These are phyloP conservation scores for Pygathrix nemaeus DNA, from an alignment of 2,113 vertebrate species.

Conservation along the genomic window DNA sequence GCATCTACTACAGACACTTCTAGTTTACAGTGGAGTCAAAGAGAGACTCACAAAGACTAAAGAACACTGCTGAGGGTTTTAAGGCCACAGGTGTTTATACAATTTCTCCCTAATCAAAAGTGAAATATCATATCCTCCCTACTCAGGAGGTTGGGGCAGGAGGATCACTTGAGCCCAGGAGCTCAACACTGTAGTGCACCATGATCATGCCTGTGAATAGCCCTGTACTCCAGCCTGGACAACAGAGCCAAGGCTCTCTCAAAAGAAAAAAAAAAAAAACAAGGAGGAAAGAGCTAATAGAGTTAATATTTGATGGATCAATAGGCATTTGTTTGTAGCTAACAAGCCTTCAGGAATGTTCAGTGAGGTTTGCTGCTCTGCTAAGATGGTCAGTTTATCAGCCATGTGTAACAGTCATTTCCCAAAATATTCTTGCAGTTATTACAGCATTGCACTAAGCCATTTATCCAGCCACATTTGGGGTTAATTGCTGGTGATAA, in stretches of 20 bases:
- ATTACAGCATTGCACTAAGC: background rate
- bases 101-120: background rate
- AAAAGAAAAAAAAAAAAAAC: background rate
- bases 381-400: background rate
- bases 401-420: background rate
- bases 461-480: slow-evolving; percentile 22
- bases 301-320: background rate
- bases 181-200: background rate
- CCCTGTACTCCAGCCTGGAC: background rate
- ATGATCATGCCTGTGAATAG: background rate
- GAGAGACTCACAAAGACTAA: background rate
- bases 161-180: background rate
- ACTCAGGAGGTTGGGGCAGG: background rate
- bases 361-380: background rate
- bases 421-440: slow-evolving; percentile 24
- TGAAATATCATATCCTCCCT: background rate
- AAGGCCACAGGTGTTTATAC: background rate
- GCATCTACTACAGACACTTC: background rate
- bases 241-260: background rate
- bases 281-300: background rate
- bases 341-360: background rate
- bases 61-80: rapidly evolving
- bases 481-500: slow-evolving; percentile 72
- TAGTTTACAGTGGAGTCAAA: background rate
- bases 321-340: background rate